Evolutionary conservation across 1,140 invertebrate species (phyloP).

Genomic region (Psix sp.): DNA sequence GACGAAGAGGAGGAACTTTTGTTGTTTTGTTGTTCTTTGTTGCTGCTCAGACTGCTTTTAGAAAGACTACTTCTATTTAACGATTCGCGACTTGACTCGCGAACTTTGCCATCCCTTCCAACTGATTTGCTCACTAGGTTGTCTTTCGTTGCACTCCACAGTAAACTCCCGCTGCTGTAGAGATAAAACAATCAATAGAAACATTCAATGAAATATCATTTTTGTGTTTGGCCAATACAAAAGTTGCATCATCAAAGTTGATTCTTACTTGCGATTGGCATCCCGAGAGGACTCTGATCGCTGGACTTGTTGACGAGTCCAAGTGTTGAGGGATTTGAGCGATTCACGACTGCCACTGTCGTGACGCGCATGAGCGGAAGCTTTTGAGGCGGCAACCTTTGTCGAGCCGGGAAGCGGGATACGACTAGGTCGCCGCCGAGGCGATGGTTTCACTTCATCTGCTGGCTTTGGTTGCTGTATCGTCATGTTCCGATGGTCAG

Average conservation of each 20-base stretch:
- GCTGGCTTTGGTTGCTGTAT: constrained; percentile 20
- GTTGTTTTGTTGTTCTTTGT: constrained; percentile 59
- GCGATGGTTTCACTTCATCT: constrained; percentile 75
- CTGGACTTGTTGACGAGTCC: not conserved
- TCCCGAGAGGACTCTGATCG: constrained; percentile 36
- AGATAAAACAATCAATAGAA: not conserved
- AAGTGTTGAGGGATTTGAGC: constrained; percentile 73
- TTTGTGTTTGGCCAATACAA: no score
- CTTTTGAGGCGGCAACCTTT: constrained; percentile 78
- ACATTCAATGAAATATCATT: no score
- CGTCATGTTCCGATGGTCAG: constrained; percentile 13
- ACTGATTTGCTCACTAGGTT: constrained; percentile 48
- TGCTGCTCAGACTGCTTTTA: constrained; percentile 72
- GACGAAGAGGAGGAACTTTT: constrained; percentile 70
- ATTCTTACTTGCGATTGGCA: constrained; percentile 59
- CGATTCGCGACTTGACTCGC: constrained; percentile 79
- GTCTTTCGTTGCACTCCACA: constrained; percentile 45
- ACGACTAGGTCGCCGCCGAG: constrained; percentile 81
- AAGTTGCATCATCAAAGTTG: no score
- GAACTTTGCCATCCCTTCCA: constrained; percentile 49
- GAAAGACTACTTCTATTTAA: constrained; percentile 77
- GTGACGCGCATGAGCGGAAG: constrained; percentile 77
- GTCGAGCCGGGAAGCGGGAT: constrained; percentile 82
- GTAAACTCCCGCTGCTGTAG: constrained; percentile 1
- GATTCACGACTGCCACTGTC: constrained; percentile 78